Percentiles rank a stretch among this genome's conserved stretches.
Conservation (phyloP, 2,797 vertebrate genomes). For the Leuciscus waleckii region DNA sequence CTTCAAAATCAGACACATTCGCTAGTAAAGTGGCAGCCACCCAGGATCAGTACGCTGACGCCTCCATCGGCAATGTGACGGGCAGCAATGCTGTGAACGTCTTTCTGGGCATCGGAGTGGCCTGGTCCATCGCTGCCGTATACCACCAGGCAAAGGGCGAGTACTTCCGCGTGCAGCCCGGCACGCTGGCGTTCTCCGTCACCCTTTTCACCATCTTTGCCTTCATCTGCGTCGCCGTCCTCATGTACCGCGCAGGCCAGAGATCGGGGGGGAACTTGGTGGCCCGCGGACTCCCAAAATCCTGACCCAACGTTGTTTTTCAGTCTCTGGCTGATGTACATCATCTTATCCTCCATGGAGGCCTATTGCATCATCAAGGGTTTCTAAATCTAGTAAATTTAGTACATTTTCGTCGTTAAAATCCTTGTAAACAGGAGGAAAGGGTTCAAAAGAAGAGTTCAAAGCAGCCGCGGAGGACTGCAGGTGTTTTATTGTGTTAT, state of each 20-base stretch:
- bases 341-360: conserved; percentile 95
- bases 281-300: conserved; percentile 91
- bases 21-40: conserved; percentile 94
- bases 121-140: conserved; percentile 96
- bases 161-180: conserved; percentile 87
- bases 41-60: conserved; percentile 96
- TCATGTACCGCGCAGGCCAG: conserved; percentile 92
- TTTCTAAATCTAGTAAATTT: conserved; percentile 71
- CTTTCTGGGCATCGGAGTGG: conserved; percentile 95
- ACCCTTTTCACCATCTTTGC: conserved; percentile 98
- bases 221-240: conserved; percentile 92
- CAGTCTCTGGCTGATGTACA: conserved; percentile 97
- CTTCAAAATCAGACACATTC: conserved; percentile 86
- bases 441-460: conserved; percentile 11
- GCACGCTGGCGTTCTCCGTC: conserved; percentile 95
- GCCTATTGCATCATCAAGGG: conserved; percentile 93
- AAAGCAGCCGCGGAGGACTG: background rate
- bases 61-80: conserved; percentile 97
- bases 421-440: background rate
- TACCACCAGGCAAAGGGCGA: conserved; percentile 85
- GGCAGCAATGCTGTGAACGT: conserved; percentile 98
- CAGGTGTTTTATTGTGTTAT: conserved; percentile 11
- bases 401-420: background rate
- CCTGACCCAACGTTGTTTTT: conserved; percentile 89
- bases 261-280: conserved; percentile 95